Base-by-base conservation (phyloP, 2,797 vertebrate species). In the Spinibarbus caldwelli region DNA sequence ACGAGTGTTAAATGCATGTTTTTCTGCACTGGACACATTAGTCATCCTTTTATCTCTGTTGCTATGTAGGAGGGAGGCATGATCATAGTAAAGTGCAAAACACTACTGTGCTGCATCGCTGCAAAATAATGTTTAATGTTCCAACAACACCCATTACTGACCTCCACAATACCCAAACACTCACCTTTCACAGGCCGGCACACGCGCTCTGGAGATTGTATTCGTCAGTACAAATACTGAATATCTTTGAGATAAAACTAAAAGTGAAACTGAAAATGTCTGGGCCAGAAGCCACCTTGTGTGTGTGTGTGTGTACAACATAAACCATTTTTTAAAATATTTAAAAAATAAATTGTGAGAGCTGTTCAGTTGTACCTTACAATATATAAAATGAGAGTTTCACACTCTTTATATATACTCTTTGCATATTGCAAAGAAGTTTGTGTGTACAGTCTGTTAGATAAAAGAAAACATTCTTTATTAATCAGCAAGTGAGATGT, bases 111-210 rank as follows among this genome's bases (percentile, higher is more conserved):
- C 38, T 88, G 62, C 85, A 78, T 80, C 64, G 62, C 82, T 89
- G 82, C 82, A 83, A 85, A 89, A 84, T 79, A 78, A 43, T 70
- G 52, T 68, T 90, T 71, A 86, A 87, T 91, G 77, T 82, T 82
- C 73, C 88, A 79, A 76, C 85, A 85, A 80, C 83, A 83, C 76
- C 79, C 70, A 80, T 68, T 86, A 80, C 76, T 85, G 86, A 89
- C 87, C 88, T 89, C 89, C 85, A 80, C 88, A 78, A 49, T 78
- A 72, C 83, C 82, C 85, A 89, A 81, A 52, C 62, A 36, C 78
- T 88, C 21, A n/a, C 38, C 47, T 54, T 81, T 73, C 84, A 45
- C 77, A 86, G 79, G 38, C 64, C 84, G 38, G 66, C 34, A 87
- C 66, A 72, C 29, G 45, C 67, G 88, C 85, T 86, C 71, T 89